Evolutionary conservation across 2,797 vertebrate species (phyloP).

Genomic region (Macropodus opercularis): DNA sequence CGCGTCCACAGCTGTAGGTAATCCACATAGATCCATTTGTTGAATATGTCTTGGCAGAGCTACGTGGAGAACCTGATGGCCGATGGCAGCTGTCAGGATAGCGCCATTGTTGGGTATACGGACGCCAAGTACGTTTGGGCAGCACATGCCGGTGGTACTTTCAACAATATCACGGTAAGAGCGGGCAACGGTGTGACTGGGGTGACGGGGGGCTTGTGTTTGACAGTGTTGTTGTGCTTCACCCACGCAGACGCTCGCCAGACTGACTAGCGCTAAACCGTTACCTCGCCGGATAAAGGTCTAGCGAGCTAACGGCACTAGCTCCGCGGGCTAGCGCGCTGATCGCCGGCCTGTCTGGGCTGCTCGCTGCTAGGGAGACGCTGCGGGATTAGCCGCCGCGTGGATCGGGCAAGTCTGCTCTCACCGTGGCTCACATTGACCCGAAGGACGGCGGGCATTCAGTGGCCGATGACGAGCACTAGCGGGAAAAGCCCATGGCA

Average conservation of each 20-base stretch:
- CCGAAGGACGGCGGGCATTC: accelerated
- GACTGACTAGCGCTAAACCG: slow-evolving; percentile 12
- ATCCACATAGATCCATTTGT: slow-evolving; percentile 56
- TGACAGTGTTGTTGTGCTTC: neutral
- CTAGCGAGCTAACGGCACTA: slow-evolving; percentile 58
- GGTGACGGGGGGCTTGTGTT: too few species aligned
- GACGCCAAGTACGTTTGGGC: slow-evolving; percentile 98
- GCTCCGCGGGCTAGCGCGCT: slow-evolving; percentile 43
- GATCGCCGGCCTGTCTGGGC: slow-evolving; percentile 55
- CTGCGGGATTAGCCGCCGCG: slow-evolving; percentile 64
- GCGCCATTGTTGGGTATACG: slow-evolving; percentile 95
- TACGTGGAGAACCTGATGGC: slow-evolving; percentile 98
- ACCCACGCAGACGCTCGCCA: slow-evolving; percentile 3
- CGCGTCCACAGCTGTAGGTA: slow-evolving; percentile 36
- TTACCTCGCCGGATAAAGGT: slow-evolving; percentile 36
- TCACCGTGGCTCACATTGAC: neutral
- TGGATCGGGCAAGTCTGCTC: slow-evolving; percentile 11
- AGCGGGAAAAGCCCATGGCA: accelerated
- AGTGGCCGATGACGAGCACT: accelerated
- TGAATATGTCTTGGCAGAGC: slow-evolving; percentile 94
- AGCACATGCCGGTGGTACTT: slow-evolving; percentile 88
- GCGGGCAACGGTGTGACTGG: accelerated
- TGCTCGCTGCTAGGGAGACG: slow-evolving; percentile 39
- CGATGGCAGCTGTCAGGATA: slow-evolving; percentile 96
- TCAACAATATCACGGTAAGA: slow-evolving; percentile 88